These are phyloP conservation scores for Stegophylla sp. DNA, from an alignment of 2,888 invertebrate genomes.

Conservation along the genomic window DNA sequence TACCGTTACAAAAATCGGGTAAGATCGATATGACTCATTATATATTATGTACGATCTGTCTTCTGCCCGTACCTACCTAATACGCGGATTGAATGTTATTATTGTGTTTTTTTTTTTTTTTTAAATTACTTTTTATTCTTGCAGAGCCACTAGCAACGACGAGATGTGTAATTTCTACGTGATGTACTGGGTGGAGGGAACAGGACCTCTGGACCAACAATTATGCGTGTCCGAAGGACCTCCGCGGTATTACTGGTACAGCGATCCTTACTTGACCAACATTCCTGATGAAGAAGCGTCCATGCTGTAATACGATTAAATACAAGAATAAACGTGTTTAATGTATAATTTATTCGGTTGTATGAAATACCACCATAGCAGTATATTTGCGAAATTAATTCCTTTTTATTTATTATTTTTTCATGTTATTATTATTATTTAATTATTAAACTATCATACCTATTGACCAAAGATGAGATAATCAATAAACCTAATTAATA, in stretches of 20 bases:
- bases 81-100: not conserved
- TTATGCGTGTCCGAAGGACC: slow-evolving; percentile 86
- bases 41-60: not conserved
- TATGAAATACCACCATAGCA: not conserved
- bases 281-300: slow-evolving; percentile 80
- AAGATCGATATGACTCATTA: slow-evolving; percentile 63
- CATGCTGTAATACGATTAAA: slow-evolving; percentile 65
- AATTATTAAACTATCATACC: slow-evolving; percentile 6
- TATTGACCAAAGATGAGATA: slow-evolving; percentile 32
- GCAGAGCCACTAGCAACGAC: slow-evolving; percentile 78
- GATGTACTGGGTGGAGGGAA: slow-evolving; percentile 87
- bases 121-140: slow-evolving; percentile 17
- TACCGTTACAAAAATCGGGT: slow-evolving; percentile 77
- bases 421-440: slow-evolving; percentile 17
- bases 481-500: not conserved
- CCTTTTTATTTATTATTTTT: slow-evolving; percentile 13
- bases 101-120: slow-evolving; percentile 23
- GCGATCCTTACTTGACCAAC: slow-evolving; percentile 70
- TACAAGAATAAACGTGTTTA: not conserved
- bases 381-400: not conserved
- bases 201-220: slow-evolving; percentile 76
- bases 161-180: slow-evolving; percentile 97
- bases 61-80: not conserved
- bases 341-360: not conserved
- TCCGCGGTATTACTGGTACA: slow-evolving; percentile 82